Base-by-base conservation (phyloP, 2,797 vertebrate genomes). In the Rhinichthys osculus region DNA sequence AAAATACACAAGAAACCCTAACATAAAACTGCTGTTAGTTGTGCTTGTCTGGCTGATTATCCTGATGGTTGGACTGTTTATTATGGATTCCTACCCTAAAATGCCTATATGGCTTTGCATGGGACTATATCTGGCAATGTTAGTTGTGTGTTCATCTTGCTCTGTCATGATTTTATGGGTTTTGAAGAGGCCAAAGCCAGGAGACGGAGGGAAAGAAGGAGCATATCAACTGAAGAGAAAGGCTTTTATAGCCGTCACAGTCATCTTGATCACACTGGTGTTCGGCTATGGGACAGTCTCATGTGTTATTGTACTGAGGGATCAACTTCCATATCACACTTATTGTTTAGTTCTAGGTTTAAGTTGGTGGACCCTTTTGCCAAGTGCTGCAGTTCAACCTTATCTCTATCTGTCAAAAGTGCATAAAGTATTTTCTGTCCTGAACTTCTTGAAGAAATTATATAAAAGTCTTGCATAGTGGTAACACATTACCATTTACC, bases 21-120 rank as follows among this genome's bases (percentile, higher is more conserved):
- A 44, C 11, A 54, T 76, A 30, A 77, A 62, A 38, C 21, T 71
- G 38, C 66, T 57, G 16, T 70, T 76, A 50, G 50, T 47, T 14
- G 80, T 10, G 23, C 50, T 62, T n/a, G 35, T 78, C 21, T 86
- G 80, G 80, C n/a, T 83, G 14, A 33, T 81, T 50, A 40, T 77
- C 23, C 50, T 71, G 50, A 17, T 23, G 5, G 38, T 78, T 64
- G 74, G 85, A 35, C 10, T 10, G 38, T 6, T 50, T 5, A 50
- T 2, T 50, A 0, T 42, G 7, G 1, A 19, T 23, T n/a, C 3
- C 3, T 70, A 19, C 66, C 85, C 80, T 21, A 30, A 69, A 21
- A 35, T 82, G 44, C 80, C 80, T 21, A 1, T 59, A n/a, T 59
- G 59, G 33, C 7, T 66, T 38, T 17, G 40, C 14, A 35, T 19